These are phyloP conservation scores for Drosophila insularis DNA, from an alignment of 1,140 invertebrate genomes.

Conservation along the genomic window DNA sequence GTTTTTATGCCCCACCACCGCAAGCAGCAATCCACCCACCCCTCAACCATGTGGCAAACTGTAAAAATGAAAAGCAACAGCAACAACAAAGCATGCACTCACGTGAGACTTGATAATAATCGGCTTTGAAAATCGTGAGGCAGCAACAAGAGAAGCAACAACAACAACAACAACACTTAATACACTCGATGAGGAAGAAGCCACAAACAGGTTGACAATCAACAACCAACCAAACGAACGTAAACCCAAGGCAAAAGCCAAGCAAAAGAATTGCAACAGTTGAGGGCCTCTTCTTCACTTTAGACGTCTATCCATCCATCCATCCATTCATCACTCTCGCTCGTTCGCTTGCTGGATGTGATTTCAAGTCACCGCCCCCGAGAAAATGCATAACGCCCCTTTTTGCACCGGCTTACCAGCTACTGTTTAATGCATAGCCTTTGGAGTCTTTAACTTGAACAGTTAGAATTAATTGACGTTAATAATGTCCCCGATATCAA, in stretches of 20 bases:
- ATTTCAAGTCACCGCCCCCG: slow-evolving; percentile 11
- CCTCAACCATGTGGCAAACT: slow-evolving; percentile 24
- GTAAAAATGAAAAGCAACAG: slow-evolving; percentile 49
- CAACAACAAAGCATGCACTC: slow-evolving; percentile 71
- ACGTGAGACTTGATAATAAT: slow-evolving; percentile 77
- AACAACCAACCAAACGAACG: slow-evolving; percentile 27
- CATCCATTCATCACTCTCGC: slow-evolving; percentile 14
- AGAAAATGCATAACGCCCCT: background rate
- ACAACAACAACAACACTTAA: slow-evolving; percentile 37
- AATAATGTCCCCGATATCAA: slow-evolving; percentile 75
- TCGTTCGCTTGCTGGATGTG: slow-evolving; percentile 7
- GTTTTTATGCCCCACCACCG: slow-evolving; percentile 56
- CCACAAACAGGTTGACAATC: slow-evolving; percentile 52
- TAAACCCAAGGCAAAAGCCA: slow-evolving; percentile 32
- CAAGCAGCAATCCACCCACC: slow-evolving; percentile 11
- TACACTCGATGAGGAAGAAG: slow-evolving; percentile 14
- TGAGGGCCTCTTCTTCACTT: slow-evolving; percentile 12
- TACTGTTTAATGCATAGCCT: slow-evolving; percentile 63
- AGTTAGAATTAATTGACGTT: slow-evolving; percentile 79
- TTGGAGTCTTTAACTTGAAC: slow-evolving; percentile 40
- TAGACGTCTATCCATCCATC: slow-evolving; percentile 1
- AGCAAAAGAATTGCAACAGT: slow-evolving; percentile 23
- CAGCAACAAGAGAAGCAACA: slow-evolving; percentile 23
- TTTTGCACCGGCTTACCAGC: background rate
- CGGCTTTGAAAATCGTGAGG: slow-evolving; percentile 74